A percentile compares a stretch with the other conserved stretches of the same genome.
Conservation (phyloP, 1,140 invertebrate species). For the Patella vulgata region DNA sequence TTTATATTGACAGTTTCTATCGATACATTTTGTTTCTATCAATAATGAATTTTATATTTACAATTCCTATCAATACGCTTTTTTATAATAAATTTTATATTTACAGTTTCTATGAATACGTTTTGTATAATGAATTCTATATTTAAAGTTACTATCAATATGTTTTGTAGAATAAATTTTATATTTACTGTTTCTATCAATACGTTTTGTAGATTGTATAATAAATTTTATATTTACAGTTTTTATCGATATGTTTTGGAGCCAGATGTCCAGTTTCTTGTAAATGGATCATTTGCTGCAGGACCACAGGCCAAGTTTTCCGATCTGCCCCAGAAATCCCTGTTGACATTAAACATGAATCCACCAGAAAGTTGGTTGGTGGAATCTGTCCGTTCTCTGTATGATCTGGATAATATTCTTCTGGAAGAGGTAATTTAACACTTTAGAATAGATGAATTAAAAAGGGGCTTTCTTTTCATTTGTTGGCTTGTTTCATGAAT, state of each 20-base stretch:
- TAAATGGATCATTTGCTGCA: slow-evolving; percentile 39
- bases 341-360: slow-evolving; percentile 94
- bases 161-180: too few relatives aligned
- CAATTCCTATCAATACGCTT: too few relatives aligned
- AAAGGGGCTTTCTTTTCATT: not conserved
- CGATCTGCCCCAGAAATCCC: slow-evolving; percentile 87
- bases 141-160: too few relatives aligned
- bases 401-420: slow-evolving; percentile 98
- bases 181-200: too few relatives aligned
- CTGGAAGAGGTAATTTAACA: slow-evolving; percentile 63
- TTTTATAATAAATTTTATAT: slow-evolving; percentile 24
- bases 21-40: too few relatives aligned
- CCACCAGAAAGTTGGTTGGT: slow-evolving; percentile 99
- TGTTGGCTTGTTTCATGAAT: not conserved
- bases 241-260: slow-evolving; percentile 97
- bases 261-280: slow-evolving; percentile 75
- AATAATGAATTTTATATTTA: too few relatives aligned
- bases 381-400: slow-evolving; percentile 90
- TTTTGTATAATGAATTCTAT: too few relatives aligned
- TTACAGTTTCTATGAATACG: too few relatives aligned
- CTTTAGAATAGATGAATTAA: not conserved
- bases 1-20: too few relatives aligned
- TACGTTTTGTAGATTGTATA: too few relatives aligned
- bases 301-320: slow-evolving; percentile 86
- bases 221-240: slow-evolving; percentile 69